Percentiles rank a stretch among this genome's conserved stretches.
These are phyloP conservation scores for Halictus ligatus DNA, from an alignment of 2,888 invertebrate species.

Conservation along the genomic window DNA sequence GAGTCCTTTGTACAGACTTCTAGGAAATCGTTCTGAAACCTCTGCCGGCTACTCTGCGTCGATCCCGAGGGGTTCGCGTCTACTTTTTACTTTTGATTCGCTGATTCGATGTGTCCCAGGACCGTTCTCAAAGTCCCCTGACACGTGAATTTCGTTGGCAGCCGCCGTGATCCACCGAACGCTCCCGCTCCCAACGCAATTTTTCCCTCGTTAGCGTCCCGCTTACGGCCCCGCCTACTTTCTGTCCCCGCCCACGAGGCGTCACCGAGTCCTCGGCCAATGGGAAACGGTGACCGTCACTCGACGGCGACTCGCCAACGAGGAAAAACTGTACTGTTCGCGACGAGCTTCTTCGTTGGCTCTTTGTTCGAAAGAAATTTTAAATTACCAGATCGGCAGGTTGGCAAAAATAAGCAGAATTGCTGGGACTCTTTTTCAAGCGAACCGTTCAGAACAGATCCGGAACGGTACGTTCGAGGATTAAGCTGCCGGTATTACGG, in stretches of 20 bases:
- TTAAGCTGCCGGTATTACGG: not conserved
- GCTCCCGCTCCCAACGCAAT: not conserved
- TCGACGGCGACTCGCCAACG: not conserved
- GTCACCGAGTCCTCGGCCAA: not conserved
- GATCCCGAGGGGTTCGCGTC: slow-evolving; percentile 8
- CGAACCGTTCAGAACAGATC: not conserved
- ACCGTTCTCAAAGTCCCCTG: not conserved
- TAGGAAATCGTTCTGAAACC: slow-evolving; percentile 54
- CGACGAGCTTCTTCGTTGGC: not conserved
- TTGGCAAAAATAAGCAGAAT: not conserved
- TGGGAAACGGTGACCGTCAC: not conserved
- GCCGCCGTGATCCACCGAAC: slow-evolving; percentile 9
- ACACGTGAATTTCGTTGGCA: not conserved
- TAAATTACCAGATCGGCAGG: not conserved
- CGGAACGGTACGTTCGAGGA: not conserved
- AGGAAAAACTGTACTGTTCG: not conserved
- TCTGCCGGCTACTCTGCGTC: slow-evolving; percentile 29
- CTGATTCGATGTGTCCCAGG: not conserved
- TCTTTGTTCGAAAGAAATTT: not conserved
- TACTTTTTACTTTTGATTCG: not conserved
- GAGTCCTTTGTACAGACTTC: slow-evolving; percentile 72
- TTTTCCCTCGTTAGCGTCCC: not conserved
- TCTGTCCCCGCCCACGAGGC: not conserved
- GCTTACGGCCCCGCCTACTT: not conserved
- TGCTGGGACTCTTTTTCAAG: not conserved